Evolutionary conservation across 2,113 vertebrate species (phyloP).

Genomic region (Gadus macrocephalus): DNA sequence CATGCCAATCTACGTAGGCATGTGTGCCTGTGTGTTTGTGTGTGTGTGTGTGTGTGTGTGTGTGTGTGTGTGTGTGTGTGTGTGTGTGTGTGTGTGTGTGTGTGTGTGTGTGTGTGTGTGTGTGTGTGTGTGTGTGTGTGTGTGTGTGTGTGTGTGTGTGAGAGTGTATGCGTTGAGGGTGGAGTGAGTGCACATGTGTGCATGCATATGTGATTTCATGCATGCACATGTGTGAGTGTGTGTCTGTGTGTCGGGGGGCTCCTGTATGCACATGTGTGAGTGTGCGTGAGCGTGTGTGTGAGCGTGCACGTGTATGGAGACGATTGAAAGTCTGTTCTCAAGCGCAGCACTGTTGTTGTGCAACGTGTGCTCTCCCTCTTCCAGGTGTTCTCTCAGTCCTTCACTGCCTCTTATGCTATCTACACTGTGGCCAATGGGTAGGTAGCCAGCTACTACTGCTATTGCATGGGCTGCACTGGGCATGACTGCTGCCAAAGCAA

Average conservation of each 20-base stretch:
- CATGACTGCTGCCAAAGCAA: slow-evolving; percentile 64
- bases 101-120: background rate
- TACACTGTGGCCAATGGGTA: slow-evolving; percentile 78
- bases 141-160: slow-evolving; percentile 3
- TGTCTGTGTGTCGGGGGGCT: background rate
- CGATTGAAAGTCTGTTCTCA: slow-evolving; percentile 27
- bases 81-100: background rate
- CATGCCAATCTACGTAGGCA: no score
- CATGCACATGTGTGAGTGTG: slow-evolving; percentile 18
- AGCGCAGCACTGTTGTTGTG: slow-evolving; percentile 52
- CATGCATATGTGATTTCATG: slow-evolving; percentile 5
- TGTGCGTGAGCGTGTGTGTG: slow-evolving; percentile 9
- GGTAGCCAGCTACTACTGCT: slow-evolving; percentile 63
- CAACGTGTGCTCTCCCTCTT: slow-evolving; percentile 71
- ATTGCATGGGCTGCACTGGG: slow-evolving; percentile 74
- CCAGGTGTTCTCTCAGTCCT: slow-evolving; percentile 80
- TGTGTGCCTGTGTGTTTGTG: background rate
- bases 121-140: background rate
- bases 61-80: no score
- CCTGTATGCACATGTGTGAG: slow-evolving; percentile 31
- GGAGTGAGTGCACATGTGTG: no score
- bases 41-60: slow-evolving; percentile 19
- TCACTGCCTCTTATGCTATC: slow-evolving; percentile 77
- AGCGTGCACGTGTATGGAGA: slow-evolving; percentile 16
- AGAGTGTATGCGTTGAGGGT: background rate